These are phyloP conservation scores for Gymnogyps californianus DNA, from an alignment of 2,113 vertebrate species.

Conservation along the genomic window DNA sequence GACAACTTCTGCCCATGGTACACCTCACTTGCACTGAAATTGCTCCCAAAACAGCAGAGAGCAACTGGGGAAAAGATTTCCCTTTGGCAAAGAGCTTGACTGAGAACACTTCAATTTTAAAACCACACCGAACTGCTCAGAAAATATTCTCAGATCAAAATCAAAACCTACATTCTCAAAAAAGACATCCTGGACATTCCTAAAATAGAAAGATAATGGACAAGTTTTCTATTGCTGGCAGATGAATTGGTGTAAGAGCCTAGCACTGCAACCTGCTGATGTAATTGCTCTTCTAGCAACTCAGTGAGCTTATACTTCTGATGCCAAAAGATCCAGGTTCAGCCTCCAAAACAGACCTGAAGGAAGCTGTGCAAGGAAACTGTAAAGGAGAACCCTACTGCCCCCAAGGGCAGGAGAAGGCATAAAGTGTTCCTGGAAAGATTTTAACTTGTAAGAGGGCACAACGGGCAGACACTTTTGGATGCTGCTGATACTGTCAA, in stretches of 20 bases:
- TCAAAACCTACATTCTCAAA: neutral
- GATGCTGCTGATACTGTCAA: neutral
- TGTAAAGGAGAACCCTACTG: neutral
- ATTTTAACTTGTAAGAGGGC: neutral
- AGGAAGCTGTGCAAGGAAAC: neutral
- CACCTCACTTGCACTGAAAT: neutral
- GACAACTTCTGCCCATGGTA: neutral
- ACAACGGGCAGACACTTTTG: accelerated
- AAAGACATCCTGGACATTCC: neutral
- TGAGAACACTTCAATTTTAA: neutral
- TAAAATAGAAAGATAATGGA: constrained; percentile 15
- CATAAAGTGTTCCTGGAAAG: neutral
- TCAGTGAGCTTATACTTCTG: neutral
- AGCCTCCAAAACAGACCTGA: neutral
- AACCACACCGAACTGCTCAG: neutral
- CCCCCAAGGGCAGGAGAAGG: neutral
- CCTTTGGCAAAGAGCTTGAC: neutral
- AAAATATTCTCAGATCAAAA: neutral
- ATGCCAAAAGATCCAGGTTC: neutral
- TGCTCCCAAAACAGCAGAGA: neutral
- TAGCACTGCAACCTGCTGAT: neutral
- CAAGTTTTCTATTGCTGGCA: neutral
- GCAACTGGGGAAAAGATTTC: neutral
- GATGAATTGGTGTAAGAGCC: neutral
- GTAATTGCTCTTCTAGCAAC: neutral